phyloP scores from a whole-genome alignment of 2,113 vertebrate species.

The Gadus chalcogrammus region DNA sequence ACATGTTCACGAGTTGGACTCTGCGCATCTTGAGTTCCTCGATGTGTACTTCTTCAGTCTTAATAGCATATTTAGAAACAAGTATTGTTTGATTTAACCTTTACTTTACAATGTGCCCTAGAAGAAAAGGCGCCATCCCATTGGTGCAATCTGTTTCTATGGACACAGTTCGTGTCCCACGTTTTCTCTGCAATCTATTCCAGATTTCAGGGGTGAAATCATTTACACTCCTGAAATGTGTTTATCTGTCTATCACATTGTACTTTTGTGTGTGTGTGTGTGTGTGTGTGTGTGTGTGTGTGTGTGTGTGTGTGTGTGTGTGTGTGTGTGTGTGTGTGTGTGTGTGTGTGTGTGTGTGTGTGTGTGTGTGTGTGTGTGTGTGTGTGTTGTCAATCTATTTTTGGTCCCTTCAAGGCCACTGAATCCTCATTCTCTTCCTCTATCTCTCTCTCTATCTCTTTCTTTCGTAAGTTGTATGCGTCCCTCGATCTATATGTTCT shows the following conservation, averaged over 20 bases:
- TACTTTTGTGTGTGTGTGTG: not conserved
- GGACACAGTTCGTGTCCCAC: too few relatives aligned
- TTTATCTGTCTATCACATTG: not conserved
- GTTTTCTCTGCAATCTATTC: too few relatives aligned
- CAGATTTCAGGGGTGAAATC: not conserved
- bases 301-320: constrained; percentile 30
- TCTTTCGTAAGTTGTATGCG: not conserved
- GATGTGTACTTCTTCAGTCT: too few relatives aligned
- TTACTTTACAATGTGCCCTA: too few relatives aligned
- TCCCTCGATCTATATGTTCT: constrained; percentile 6
- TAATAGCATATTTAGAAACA: too few relatives aligned
- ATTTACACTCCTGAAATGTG: too few relatives aligned
- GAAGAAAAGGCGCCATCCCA: too few relatives aligned
- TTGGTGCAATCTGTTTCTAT: too few relatives aligned
- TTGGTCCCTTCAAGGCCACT: constrained; percentile 60
- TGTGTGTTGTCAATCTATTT: constrained; percentile 51
- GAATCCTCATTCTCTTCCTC: constrained; percentile 30
- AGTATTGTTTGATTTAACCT: too few relatives aligned
- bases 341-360: not conserved
- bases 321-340: constrained; percentile 9
- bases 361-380: constrained; percentile 39
- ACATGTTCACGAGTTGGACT: not conserved
- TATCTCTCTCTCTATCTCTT: not conserved
- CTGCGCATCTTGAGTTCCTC: not conserved
- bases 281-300: too few relatives aligned